Percentiles rank a stretch among this genome's conserved stretches.
phyloP scores from a whole-genome alignment of 2,113 vertebrate species.

The Tetrax tetrax region DNA sequence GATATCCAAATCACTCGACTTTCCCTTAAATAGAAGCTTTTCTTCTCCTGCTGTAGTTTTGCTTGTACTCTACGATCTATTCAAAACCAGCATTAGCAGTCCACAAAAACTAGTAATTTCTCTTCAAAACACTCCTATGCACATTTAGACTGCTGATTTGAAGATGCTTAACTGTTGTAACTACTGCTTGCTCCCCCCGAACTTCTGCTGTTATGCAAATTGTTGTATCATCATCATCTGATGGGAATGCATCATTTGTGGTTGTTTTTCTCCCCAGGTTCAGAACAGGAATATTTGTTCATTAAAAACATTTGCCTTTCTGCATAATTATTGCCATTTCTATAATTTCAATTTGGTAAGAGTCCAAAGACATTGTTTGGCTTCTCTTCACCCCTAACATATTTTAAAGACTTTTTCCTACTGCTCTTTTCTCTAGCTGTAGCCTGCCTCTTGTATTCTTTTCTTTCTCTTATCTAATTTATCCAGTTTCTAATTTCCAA shows the following conservation, averaged over 20 bases:
- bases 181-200: not conserved
- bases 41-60: not conserved
- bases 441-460: not conserved
- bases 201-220: constrained; percentile 23
- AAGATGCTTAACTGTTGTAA: not conserved
- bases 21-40: not conserved
- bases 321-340: constrained; percentile 26
- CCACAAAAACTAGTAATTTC: not conserved
- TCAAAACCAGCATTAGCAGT: not conserved
- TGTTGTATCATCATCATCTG: constrained; percentile 3
- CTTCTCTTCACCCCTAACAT: constrained; percentile 8
- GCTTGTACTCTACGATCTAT: not conserved
- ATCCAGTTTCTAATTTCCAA: constrained; percentile 14
- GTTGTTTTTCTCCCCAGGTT: constrained; percentile 6
- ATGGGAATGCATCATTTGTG: constrained; percentile 1
- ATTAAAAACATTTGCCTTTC: constrained; percentile 43
- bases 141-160: not conserved
- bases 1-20: not conserved
- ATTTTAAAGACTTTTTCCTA: constrained; percentile 1
- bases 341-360: constrained; percentile 41
- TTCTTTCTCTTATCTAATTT: constrained; percentile 36
- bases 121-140: not conserved
- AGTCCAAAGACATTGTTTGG: not conserved
- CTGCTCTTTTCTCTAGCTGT: not conserved
- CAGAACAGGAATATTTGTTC: constrained; percentile 24